These are phyloP conservation scores for Cerastoderma edule DNA, from an alignment of 2,888 invertebrate genomes.

Conservation along the genomic window DNA sequence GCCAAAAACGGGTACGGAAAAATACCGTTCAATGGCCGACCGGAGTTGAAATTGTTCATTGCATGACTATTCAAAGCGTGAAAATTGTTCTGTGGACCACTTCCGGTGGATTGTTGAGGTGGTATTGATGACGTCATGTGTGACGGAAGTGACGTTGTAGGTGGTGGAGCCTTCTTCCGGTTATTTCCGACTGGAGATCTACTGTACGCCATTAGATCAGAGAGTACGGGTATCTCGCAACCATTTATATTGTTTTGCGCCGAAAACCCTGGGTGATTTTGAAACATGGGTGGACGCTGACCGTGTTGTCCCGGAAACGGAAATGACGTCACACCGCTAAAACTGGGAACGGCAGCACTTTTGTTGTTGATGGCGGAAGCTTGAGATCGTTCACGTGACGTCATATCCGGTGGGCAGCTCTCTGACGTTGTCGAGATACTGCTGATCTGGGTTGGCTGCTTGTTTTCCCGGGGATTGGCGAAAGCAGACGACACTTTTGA, in stretches of 20 bases:
- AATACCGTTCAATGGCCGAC: constrained; percentile 61
- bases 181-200: constrained; percentile 31
- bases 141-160: constrained; percentile 20
- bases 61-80: no score
- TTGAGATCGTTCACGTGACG: neutral
- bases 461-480: constrained; percentile 62
- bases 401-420: neutral
- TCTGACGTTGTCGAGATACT: constrained; percentile 6
- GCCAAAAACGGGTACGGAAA: constrained; percentile 75
- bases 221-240: constrained; percentile 63
- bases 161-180: constrained; percentile 30
- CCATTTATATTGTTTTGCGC: neutral
- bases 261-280: constrained; percentile 15
- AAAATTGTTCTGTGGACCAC: constrained; percentile 8
- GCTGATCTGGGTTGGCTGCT: constrained; percentile 38
- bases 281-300: constrained; percentile 10
- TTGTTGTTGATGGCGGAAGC: neutral
- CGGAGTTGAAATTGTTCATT: constrained; percentile 38
- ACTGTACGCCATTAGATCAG: constrained; percentile 58
- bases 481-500: constrained; percentile 73
- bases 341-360: neutral
- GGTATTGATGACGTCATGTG: neutral
- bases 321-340: neutral
- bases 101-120: neutral
- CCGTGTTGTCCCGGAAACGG: constrained; percentile 23